phyloP scores from a whole-genome alignment of 92 coral and sea anemone genomes.

The Montipora capitata region DNA sequence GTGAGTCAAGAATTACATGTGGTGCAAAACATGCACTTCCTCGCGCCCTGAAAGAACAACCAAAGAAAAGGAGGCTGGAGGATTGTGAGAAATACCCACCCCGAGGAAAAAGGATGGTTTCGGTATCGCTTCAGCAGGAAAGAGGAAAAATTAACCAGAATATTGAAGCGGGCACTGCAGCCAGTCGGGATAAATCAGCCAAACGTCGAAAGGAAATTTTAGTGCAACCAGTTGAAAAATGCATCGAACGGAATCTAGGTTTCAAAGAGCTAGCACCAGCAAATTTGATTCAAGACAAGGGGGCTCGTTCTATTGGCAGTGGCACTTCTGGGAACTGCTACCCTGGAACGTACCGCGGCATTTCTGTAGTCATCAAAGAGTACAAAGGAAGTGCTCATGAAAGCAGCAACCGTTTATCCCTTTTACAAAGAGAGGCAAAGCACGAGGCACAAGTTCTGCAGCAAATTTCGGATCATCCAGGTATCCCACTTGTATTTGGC shows the following conservation, averaged over 20 bases:
- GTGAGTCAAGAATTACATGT: not conserved
- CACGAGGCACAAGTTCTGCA: conserved; percentile 42
- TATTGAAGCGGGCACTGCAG: not conserved
- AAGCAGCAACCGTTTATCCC: not conserved
- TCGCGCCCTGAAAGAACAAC: not conserved
- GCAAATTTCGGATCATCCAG: conserved; percentile 64
- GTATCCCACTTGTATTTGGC: conserved; percentile 58
- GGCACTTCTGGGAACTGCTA: conserved; percentile 63
- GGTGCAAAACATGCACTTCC: not conserved
- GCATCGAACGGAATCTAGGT: not conserved
- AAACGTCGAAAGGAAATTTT: not conserved
- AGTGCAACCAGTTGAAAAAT: conserved; percentile 4
- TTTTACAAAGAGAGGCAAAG: conserved; percentile 25
- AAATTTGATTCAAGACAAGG: conserved; percentile 8
- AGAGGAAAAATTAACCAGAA: not conserved
- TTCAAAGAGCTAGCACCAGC: not conserved
- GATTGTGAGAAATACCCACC: conserved; percentile 21
- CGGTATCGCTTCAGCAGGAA: not conserved
- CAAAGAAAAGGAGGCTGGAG: conserved; percentile 41
- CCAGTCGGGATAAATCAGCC: not conserved
- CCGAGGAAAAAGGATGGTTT: conserved; percentile 50
- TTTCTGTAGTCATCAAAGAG: conserved; percentile 47
- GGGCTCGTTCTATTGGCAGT: conserved; percentile 11
- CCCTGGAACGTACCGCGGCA: conserved; percentile 50
- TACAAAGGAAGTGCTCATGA: conserved; percentile 4